phyloP scores from a whole-genome alignment of 1,140 invertebrate genomes.

The Ladona fulva region DNA sequence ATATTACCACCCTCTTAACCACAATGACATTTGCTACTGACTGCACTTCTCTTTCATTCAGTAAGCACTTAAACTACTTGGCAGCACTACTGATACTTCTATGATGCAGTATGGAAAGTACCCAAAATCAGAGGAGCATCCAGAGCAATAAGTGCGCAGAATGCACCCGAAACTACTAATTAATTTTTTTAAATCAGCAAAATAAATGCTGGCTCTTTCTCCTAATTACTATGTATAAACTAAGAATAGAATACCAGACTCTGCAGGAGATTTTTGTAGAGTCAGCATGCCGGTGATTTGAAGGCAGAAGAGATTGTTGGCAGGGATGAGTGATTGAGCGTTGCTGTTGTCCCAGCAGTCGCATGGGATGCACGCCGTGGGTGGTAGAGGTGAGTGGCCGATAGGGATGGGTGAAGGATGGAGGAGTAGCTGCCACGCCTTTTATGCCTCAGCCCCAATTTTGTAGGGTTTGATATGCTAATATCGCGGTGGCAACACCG shows the following conservation, averaged over 20 bases:
- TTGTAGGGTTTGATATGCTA: background rate
- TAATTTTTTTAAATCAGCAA: background rate
- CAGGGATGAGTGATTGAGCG: slow-evolving; percentile 2
- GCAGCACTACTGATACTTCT: too few species aligned
- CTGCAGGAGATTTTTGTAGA: slow-evolving; percentile 2
- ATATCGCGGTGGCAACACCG: background rate
- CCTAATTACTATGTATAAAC: slow-evolving; percentile 7
- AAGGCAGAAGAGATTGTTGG: slow-evolving; percentile 8
- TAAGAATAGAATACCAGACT: slow-evolving; percentile 7
- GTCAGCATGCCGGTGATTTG: slow-evolving; percentile 6
- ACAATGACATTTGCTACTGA: too few species aligned
- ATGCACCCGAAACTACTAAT: background rate
- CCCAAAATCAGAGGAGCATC: background rate
- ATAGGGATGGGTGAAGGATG: background rate
- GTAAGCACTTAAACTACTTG: too few species aligned
- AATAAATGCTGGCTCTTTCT: background rate
- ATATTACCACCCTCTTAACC: too few species aligned
- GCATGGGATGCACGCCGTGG: background rate
- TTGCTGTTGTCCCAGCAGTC: background rate
- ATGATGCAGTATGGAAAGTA: too few species aligned
- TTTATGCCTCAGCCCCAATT: background rate
- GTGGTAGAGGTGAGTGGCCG: background rate
- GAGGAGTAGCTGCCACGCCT: background rate
- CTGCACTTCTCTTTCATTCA: too few species aligned
- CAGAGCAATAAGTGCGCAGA: background rate